Base-by-base conservation (phyloP, 2,113 vertebrate species). In the Callocephalon fimbriatum region DNA sequence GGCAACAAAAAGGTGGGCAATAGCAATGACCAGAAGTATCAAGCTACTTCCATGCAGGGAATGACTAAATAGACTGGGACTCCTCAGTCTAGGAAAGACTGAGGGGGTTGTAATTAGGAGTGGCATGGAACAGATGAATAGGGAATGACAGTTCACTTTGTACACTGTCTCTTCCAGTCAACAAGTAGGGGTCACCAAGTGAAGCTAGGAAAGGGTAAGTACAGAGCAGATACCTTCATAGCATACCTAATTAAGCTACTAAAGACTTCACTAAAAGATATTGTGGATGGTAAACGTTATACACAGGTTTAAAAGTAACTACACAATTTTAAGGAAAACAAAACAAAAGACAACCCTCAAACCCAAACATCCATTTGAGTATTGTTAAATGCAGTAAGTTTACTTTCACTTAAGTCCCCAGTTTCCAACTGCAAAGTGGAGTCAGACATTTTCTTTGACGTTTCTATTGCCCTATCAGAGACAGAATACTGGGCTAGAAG, bases 141-240 rank as follows among this genome's bases (percentile, higher is more conserved):
- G 59, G 48, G 50, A 95, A 70, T 0, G 67, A 77, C 93, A 93
- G 71, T 56, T 86, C 82, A 61, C 78, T 90, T 94, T 80, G 95
- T 92, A 76, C 42, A 20, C 63, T 92, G 93, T 90, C 94, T 90
- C 44, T 93, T 93, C 88, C 91, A 93, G 85, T 95, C 78, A 70
- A 79, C 92, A 86, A 76, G 70, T 53, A 92, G 19, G 5, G 23
- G 75, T 90, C 93, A 88, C 31, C 58, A 53, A 3, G 15, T 47
- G 74, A 61, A 70, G 58, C n/a, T 6, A 58, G 67, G 62, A 82
- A 84, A 74, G 74, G 61, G 35, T 50, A 88, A 72, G 65, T 20
- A 50, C 32, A 65, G 51, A 76, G 74, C 84, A 86, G 53, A 73
- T 7, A 31, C 62, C 40, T 90, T 63, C 56, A 53, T 10, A 40